phyloP scores from a whole-genome alignment of 2,888 invertebrate species.

The Patella depressa region DNA sequence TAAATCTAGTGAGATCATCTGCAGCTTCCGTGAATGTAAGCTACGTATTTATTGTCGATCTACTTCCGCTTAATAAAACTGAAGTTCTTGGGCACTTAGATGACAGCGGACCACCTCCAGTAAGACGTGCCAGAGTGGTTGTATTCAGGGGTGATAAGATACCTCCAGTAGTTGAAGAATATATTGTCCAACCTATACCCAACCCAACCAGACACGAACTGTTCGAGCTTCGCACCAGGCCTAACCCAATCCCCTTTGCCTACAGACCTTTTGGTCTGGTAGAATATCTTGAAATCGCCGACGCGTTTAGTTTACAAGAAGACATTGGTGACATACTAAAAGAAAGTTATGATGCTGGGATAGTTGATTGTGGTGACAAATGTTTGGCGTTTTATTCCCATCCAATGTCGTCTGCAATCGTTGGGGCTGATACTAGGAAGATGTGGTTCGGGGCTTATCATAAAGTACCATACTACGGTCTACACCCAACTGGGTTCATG shows the following conservation, averaged over 20 bases:
- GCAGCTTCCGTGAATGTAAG: conserved; percentile 24
- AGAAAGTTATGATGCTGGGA: conserved; percentile 54
- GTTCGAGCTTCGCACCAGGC: conserved; percentile 23
- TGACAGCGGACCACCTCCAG: conserved; percentile 34
- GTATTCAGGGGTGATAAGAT: conserved; percentile 47
- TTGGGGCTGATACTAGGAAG: conserved; percentile 37
- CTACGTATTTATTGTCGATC: conserved; percentile 42
- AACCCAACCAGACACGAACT: conserved; percentile 39
- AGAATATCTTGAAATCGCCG: conserved; percentile 35
- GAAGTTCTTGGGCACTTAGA: conserved; percentile 41
- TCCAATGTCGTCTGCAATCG: conserved; percentile 39
- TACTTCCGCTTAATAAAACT: conserved; percentile 44
- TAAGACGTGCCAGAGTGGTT: conserved; percentile 45
- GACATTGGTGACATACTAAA: conserved; percentile 43
- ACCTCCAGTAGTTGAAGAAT: conserved; percentile 49
- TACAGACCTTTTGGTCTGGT: conserved; percentile 48
- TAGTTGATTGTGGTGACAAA: conserved; percentile 42
- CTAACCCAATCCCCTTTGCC: conserved; percentile 43
- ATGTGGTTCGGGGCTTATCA: conserved; percentile 47
- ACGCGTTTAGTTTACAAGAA: conserved; percentile 31
- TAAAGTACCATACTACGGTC: conserved; percentile 39
- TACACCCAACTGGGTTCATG: conserved; percentile 49
- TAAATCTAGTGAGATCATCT: conserved; percentile 33
- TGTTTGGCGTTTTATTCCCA: conserved; percentile 44
- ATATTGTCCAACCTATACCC: conserved; percentile 53